Evolutionary conservation across 2,888 invertebrate genomes (phyloP).

Genomic region (Coenonympha glycerion): DNA sequence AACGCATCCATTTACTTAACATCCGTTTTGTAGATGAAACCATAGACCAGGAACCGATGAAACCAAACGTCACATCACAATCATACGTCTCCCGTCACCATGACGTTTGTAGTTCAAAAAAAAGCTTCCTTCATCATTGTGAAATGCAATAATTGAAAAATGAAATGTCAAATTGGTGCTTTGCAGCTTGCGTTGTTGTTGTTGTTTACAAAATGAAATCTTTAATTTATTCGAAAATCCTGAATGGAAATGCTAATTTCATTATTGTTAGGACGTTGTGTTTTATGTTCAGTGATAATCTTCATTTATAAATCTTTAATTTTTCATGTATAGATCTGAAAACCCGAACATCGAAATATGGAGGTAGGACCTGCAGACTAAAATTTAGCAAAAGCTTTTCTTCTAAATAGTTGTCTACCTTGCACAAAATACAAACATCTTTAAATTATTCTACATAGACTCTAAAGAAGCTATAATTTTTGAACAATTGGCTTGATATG

Average conservation of each 20-base stretch:
- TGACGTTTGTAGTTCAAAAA: too few species aligned
- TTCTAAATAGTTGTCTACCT: too few species aligned
- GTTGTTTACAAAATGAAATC: conserved; percentile 19
- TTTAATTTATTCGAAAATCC: background rate
- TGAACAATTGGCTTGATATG: too few species aligned
- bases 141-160: background rate
- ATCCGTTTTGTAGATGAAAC: conserved; percentile 12
- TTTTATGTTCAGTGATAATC: background rate
- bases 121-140: too few species aligned
- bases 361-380: too few species aligned
- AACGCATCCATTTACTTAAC: conserved; percentile 12
- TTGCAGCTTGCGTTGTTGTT: background rate
- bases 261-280: background rate
- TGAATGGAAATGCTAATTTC: conserved; percentile 14
- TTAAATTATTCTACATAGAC: too few species aligned
- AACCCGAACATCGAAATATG: background rate
- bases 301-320: background rate
- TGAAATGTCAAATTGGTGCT: background rate
- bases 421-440: too few species aligned
- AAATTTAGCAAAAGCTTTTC: too few species aligned
- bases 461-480: too few species aligned
- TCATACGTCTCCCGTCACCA: too few species aligned
- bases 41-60: too few species aligned
- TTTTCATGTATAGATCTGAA: background rate
- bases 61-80: conserved; percentile 23